Percentiles rank a stretch among this genome's conserved stretches.
phyloP scores from a whole-genome alignment of 2,797 vertebrate genomes.

The Tokudaia muenninki region DNA sequence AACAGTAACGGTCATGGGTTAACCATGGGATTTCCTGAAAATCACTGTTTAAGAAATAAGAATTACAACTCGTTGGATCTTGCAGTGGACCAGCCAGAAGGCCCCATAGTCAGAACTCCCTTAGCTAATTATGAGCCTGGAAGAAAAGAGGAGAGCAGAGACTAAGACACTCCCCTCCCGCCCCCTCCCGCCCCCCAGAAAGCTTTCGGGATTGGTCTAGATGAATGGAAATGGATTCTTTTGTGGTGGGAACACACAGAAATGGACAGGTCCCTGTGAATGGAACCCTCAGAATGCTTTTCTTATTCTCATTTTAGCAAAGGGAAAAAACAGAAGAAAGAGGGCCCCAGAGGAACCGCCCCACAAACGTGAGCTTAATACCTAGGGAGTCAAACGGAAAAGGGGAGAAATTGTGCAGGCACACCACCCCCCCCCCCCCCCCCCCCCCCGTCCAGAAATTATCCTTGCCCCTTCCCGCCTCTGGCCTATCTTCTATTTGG shows the following conservation, averaged over 20 bases:
- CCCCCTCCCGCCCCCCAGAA: background rate
- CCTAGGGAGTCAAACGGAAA: slow-evolving; percentile 54
- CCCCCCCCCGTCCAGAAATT: slow-evolving; percentile 75
- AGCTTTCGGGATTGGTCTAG: slow-evolving; percentile 24
- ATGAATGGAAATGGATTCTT: slow-evolving; percentile 78
- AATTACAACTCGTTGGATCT: background rate
- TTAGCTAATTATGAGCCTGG: slow-evolving; percentile 49
- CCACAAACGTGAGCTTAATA: slow-evolving; percentile 62
- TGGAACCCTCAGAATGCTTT: slow-evolving; percentile 71
- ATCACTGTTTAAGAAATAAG: slow-evolving; percentile 1
- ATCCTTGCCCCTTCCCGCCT: slow-evolving; percentile 64
- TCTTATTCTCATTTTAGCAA: slow-evolving; percentile 70
- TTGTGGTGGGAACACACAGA: slow-evolving; percentile 74
- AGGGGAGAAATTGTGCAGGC: background rate
- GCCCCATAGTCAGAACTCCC: background rate
- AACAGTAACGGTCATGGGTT: background rate
- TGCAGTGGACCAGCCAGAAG: background rate
- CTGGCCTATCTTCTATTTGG: slow-evolving; percentile 76
- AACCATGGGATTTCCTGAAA: background rate
- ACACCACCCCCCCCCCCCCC: slow-evolving; percentile 65
- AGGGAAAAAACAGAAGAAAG: slow-evolving; percentile 79
- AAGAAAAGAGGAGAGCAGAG: slow-evolving; percentile 45
- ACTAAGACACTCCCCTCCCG: background rate
- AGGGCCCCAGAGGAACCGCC: slow-evolving; percentile 58
- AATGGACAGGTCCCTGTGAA: slow-evolving; percentile 73